phyloP scores from a whole-genome alignment of 1,140 invertebrate genomes.

The Ephestia elutella region DNA sequence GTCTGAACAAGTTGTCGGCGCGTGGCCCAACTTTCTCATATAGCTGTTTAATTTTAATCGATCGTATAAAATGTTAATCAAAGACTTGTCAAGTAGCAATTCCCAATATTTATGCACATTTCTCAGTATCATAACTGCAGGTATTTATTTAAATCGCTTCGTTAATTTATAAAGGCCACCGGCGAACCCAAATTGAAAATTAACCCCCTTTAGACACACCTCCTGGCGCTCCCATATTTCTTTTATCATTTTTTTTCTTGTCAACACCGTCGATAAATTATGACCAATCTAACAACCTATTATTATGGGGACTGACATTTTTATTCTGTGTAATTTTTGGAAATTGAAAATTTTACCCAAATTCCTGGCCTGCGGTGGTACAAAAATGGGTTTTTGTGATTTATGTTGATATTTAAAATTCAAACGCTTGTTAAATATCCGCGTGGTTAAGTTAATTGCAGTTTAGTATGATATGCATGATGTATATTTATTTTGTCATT shows the following conservation, averaged over 20 bases:
- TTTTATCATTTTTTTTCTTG: conserved; percentile 50
- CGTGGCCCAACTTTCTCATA: conserved; percentile 36
- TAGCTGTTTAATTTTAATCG: conserved; percentile 42
- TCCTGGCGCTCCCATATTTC: conserved; percentile 45
- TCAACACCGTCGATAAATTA: conserved; percentile 68
- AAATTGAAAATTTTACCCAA: conserved; percentile 62
- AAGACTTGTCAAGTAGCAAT: conserved; percentile 37
- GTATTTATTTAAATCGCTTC: conserved; percentile 46
- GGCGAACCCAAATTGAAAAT: conserved; percentile 64
- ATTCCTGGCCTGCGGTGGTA: conserved; percentile 56
- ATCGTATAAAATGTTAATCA: conserved; percentile 44
- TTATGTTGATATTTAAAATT: conserved; percentile 55
- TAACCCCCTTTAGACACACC: conserved; percentile 61
- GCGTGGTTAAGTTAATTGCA: too few relatives aligned
- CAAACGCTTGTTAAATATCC: conserved; percentile 20
- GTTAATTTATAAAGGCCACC: conserved; percentile 56
- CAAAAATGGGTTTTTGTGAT: conserved; percentile 55
- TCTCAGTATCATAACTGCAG: conserved; percentile 30
- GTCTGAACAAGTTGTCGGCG: conserved; percentile 13
- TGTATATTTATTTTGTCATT: too few relatives aligned
- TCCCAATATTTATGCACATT: conserved; percentile 43
- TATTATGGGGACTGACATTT: conserved; percentile 64
- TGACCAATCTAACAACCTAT: conserved; percentile 58
- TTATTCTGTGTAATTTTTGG: conserved; percentile 58
- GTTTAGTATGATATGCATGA: too few relatives aligned